Conservation (phyloP, 2,797 vertebrate genomes). For the Sternotherus odoratus region DNA sequence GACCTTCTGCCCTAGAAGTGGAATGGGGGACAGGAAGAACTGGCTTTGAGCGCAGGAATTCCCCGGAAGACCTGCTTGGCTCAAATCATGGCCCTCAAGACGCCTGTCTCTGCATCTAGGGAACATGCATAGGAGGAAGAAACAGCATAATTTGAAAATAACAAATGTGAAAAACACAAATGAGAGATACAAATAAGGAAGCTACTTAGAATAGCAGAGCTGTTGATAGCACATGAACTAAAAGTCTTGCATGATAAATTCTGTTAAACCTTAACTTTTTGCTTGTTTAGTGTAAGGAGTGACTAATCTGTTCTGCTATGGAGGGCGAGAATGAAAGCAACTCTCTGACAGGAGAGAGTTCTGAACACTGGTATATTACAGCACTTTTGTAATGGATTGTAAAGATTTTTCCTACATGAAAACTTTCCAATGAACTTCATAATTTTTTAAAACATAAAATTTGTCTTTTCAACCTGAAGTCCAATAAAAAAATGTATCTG, state of each 20-base stretch:
- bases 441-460: neutral
- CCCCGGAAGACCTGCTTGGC: accelerated
- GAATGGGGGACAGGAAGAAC: neutral
- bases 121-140: neutral
- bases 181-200: neutral
- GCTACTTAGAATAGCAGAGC: neutral
- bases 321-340: neutral
- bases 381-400: neutral
- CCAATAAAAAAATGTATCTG: neutral
- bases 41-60: neutral
- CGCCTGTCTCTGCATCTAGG: neutral
- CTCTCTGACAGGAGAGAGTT: neutral
- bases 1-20: accelerated
- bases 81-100: no score
- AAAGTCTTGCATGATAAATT: neutral
- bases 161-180: accelerated
- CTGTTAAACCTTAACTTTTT: neutral
- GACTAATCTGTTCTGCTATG: neutral
- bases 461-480: neutral
- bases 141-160: neutral
- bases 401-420: neutral
- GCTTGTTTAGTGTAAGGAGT: neutral
- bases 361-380: neutral
- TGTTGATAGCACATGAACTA: no score
- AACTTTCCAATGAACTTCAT: neutral